Base-by-base conservation (phyloP, 2,797 vertebrate species). In the Ispidina lecontei region DNA sequence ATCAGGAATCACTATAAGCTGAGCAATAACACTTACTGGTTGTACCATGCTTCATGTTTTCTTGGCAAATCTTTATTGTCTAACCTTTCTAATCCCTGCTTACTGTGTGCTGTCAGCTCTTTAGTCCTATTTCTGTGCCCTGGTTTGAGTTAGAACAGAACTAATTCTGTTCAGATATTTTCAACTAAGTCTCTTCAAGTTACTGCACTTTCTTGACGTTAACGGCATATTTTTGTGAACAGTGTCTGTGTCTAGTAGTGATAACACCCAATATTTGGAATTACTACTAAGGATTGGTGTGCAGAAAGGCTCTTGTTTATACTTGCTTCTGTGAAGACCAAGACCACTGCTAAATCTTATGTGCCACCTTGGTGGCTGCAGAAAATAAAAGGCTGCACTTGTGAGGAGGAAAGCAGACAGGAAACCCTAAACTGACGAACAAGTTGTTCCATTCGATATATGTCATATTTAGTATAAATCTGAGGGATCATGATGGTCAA, bases 61-160 rank as follows among this genome's bases (percentile, higher is more conserved):
- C 70, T 63, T 81, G 51, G 56, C 14, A 92, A 93, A 82, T 86
- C 78, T 90, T 92, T 95, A 64, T 72, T 80, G 70, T 90, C 60
- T 80, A 85, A 77, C 54, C 26, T 87, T 91, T 92, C 51, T 64
- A 95, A 94, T 86, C 60, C 60, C 82, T 70, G 37, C 22, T 93
- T 71, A 80, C 10, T 4, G 2, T 33, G 29, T 59, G 63, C 31
- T 84, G 31, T 86, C 68, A 91, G 28, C 20, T 92, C 47, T 87
- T 90, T 65, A 92, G 70, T 87, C 54, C 35, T 71, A 26, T 81
- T 76, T 82, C 49, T 95, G 33, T 55, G n/a, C n/a, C 54, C n/a
- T 55, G 54, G 29, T 55, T 55, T 55, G 52, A n/a, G 29, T 55
- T 21, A 31, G 52, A 55, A 55, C 52, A 55, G 52, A 55, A n/a